Evolutionary conservation across 1,140 invertebrate species (phyloP).

Genomic region (Zophobas morio): DNA sequence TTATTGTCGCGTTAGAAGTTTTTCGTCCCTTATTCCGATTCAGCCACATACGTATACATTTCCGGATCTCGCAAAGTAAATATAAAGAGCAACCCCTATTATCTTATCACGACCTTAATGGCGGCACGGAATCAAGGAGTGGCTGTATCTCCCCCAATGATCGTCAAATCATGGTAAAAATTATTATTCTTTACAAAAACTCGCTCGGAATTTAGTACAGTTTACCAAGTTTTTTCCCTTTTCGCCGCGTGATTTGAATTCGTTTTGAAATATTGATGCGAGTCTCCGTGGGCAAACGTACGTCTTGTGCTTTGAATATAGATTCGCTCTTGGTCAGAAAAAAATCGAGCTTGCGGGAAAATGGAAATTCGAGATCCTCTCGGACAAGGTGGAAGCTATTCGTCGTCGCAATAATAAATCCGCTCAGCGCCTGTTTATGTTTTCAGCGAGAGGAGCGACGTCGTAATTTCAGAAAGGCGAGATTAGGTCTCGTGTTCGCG

Average conservation of each 20-base stretch:
- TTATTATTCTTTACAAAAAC: constrained; percentile 18
- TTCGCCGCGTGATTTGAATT: constrained; percentile 22
- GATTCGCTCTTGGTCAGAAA: constrained; percentile 3
- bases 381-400: not conserved
- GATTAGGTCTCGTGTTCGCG: not conserved
- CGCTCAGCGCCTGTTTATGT: not conserved
- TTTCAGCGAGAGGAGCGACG: not conserved
- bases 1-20: constrained; percentile 17
- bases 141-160: not conserved
- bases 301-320: constrained; percentile 25
- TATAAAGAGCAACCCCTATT: not conserved
- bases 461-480: not conserved
- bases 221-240: constrained; percentile 37
- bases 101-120: constrained; percentile 15
- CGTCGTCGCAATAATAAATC: not conserved
- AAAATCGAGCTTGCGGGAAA: no score
- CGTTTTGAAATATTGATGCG: constrained; percentile 37
- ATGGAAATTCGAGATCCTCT: not conserved
- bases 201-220: constrained; percentile 16
- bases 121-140: not conserved
- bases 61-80: not conserved
- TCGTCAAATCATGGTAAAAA: not conserved
- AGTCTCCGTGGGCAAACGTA: constrained; percentile 20
- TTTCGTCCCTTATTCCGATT: not conserved
- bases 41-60: constrained; percentile 1